Evolutionary conservation across 1,140 invertebrate species (phyloP), one percentile per base, ranked within the genome.

Genomic region (Prorops nasuta): DNA sequence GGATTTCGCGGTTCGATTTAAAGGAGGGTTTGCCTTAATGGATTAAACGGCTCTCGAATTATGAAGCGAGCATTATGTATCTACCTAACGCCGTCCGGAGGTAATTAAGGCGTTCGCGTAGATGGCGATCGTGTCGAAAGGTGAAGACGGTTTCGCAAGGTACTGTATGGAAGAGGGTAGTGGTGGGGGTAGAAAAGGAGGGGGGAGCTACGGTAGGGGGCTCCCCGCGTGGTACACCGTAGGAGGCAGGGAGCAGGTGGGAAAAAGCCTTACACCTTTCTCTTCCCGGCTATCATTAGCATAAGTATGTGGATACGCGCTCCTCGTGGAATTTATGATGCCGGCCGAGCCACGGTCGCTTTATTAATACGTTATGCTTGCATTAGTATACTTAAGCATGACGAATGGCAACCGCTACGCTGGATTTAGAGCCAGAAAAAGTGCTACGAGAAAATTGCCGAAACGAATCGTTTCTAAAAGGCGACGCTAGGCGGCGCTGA

Each of bases 301-400:
- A 74, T 74, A 74, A 74, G 66, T 74, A 72, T 70, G 64, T 69
- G 62, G 66, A 63, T 64, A 61, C 41, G 10, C 43, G 59, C 50
- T 53, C 38, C 61, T 67, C 37, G 44, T 39, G 50, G 57, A 65
- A 71, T 71, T 71, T 71, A 71, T 69, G 64, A 52, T 61, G 59
- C 51, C 57, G 58, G 40, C 34, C 54, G 35, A 56, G 37, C 34
- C n/a, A 37, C 20, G 59, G 50, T 38, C 51, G 59, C 68, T 69
- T 72, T 73, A 76, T 74, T 74, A 76, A 74, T 76, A 72, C 70
- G 69, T 71, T 71, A 66, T 66, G 69, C 69, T 74, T 74, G 70
- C 67, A 72, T 76, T 74, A 74, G 66, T 74, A 69, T 65, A 66
- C 63, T 71, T 76, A 74, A 75, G 69, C 71, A 76, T 76, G 72